Evolutionary conservation across 2,113 vertebrate genomes (phyloP).

Genomic region (Pleuronectes platessa): DNA sequence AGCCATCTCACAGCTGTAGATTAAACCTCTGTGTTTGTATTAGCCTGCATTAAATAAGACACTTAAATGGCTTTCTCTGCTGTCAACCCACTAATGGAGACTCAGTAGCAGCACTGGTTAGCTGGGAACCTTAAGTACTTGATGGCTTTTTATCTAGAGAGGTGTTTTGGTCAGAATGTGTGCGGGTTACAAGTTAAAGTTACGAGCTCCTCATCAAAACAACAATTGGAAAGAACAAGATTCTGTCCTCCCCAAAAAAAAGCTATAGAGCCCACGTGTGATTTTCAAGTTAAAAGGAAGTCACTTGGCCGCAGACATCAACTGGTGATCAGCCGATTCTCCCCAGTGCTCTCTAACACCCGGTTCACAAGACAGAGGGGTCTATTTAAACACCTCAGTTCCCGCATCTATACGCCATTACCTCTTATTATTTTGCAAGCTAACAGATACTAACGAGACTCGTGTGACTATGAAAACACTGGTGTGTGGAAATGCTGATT

Average conservation of each 20-base stretch:
- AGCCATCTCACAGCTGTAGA: conserved; percentile 9
- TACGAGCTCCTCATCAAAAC: neutral
- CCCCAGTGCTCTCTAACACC: neutral
- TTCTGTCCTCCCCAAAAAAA: neutral
- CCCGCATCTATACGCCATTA: neutral
- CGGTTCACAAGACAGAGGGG: neutral
- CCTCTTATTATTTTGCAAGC: neutral
- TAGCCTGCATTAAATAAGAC: conserved; percentile 30
- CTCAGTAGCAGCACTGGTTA: neutral
- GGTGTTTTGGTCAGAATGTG: neutral
- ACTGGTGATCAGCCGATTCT: neutral
- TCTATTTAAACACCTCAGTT: neutral
- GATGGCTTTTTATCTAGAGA: neutral
- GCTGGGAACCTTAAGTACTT: neutral
- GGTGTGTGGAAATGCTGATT: neutral
- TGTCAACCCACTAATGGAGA: conserved; percentile 18
- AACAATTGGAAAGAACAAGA: neutral
- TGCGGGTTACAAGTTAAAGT: neutral
- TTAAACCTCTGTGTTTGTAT: conserved; percentile 32
- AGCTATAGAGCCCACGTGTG: neutral
- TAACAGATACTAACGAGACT: neutral
- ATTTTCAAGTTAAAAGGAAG: neutral
- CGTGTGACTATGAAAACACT: neutral
- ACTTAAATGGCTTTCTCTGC: neutral
- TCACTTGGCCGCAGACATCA: neutral